A percentile compares a stretch with the other conserved stretches of the same genome.
Evolutionary conservation across 2,797 vertebrate genomes (phyloP).

Genomic region (Myioborus miniatus): DNA sequence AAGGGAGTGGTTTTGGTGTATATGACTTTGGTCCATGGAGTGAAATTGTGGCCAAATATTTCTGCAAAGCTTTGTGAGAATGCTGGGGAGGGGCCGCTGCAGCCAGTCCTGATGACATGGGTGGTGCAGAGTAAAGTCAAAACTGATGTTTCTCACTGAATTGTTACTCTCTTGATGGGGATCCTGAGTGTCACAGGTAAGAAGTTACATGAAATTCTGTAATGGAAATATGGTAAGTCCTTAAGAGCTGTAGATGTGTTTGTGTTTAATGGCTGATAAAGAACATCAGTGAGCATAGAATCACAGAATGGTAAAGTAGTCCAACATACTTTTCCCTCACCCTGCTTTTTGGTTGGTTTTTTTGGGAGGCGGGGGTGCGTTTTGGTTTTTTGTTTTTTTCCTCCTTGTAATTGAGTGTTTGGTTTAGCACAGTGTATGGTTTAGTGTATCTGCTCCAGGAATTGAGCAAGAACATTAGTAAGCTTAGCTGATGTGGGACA

Average conservation of each 20-base stretch:
- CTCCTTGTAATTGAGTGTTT: not conserved
- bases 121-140: not conserved
- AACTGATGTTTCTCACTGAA: not conserved
- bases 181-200: not conserved
- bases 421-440: not conserved
- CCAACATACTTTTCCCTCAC: too few relatives aligned
- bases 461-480: not conserved
- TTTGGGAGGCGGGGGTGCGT: accelerated
- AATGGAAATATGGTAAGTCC: not conserved
- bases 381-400: not conserved
- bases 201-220: not conserved
- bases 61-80: not conserved
- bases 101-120: accelerated
- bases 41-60: not conserved
- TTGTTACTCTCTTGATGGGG: not conserved
- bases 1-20: not conserved
- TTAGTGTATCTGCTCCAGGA: not conserved
- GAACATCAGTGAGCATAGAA: not conserved
- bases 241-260: not conserved
- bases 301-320: not conserved
- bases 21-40: not conserved
- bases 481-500: not conserved
- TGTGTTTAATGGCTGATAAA: not conserved
- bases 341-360: too few relatives aligned
- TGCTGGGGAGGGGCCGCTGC: not conserved